Percentiles rank a stretch among this genome's conserved stretches.
phyloP scores from a whole-genome alignment of 92 coral and sea anemone species.

The Heteractis magnifica region DNA sequence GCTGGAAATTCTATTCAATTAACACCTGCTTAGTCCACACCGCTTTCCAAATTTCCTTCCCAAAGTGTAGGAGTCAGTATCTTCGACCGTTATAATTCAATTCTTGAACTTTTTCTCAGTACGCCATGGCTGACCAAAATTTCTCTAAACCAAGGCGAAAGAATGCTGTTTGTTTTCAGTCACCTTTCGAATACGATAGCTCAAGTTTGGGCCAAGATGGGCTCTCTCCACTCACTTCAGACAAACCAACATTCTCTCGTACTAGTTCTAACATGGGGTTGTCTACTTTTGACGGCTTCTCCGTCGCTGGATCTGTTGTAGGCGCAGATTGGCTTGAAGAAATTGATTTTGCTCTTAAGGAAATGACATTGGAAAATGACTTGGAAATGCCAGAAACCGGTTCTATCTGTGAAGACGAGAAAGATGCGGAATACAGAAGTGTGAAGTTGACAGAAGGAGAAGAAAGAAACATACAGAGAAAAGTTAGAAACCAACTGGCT shows the following conservation, averaged over 20 bases:
- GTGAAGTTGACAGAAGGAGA: slow-evolving; percentile 15
- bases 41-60: too few species aligned
- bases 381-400: not conserved
- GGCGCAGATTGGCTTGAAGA: slow-evolving; percentile 37
- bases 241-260: not conserved
- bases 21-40: too few species aligned
- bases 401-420: not conserved
- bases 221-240: slow-evolving; percentile 1
- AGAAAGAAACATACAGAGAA: slow-evolving; percentile 56
- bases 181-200: not conserved
- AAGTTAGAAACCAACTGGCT: slow-evolving; percentile 40
- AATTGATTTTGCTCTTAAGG: slow-evolving; percentile 17
- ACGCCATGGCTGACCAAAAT: not conserved
- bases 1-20: too few species aligned
- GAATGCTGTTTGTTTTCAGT: not conserved
- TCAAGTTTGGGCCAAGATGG: not conserved
- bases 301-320: slow-evolving; percentile 17
- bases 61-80: too few species aligned
- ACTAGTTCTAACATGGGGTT: slow-evolving; percentile 7
- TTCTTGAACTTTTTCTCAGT: not conserved
- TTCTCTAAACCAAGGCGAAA: not conserved
- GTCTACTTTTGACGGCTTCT: slow-evolving; percentile 1
- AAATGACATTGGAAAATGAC: slow-evolving; percentile 11
- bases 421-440: not conserved
- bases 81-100: not conserved